Evolutionary conservation across 2,888 invertebrate genomes (phyloP).

Genomic region (Ctena decussata): DNA sequence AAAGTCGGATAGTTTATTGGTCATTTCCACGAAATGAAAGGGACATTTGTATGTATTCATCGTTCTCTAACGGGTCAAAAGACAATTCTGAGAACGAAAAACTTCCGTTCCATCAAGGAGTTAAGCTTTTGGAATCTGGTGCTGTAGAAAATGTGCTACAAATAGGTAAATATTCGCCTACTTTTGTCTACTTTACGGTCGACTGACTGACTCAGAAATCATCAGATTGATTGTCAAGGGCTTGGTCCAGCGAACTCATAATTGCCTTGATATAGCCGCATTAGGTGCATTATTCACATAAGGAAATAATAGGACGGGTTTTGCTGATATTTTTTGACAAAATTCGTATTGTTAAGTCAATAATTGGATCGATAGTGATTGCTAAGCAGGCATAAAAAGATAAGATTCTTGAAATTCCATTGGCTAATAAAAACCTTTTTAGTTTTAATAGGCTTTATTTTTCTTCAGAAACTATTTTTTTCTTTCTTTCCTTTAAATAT

Average conservation of each 20-base stretch:
- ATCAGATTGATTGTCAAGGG: not conserved
- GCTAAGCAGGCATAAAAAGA: not conserved
- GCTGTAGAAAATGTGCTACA: constrained; percentile 95
- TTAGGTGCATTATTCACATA: not conserved
- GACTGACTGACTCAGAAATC: not conserved
- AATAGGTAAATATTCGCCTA: constrained; percentile 91
- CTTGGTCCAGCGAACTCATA: not conserved
- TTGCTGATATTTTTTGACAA: too few relatives aligned
- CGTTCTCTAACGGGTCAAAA: constrained; percentile 89
- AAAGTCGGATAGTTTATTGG: constrained; percentile 95
- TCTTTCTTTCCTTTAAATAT: too few relatives aligned
- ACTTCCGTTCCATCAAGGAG: constrained; percentile 95
- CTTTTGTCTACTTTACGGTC: not conserved
- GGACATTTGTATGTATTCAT: constrained; percentile 96
- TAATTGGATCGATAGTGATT: not conserved
- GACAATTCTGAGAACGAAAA: constrained; percentile 91
- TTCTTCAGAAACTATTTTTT: too few relatives aligned
- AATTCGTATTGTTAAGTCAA: not conserved
- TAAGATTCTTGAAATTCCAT: constrained; percentile 9
- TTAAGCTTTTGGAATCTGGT: constrained; percentile 93
- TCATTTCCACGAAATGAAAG: constrained; percentile 95
- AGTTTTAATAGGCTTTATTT: not conserved
- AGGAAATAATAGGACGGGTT: not conserved
- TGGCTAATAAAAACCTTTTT: not conserved
- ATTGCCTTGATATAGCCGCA: not conserved